These are phyloP conservation scores for Ormyrus labotus DNA, from an alignment of 2,888 invertebrate species.

Conservation along the genomic window DNA sequence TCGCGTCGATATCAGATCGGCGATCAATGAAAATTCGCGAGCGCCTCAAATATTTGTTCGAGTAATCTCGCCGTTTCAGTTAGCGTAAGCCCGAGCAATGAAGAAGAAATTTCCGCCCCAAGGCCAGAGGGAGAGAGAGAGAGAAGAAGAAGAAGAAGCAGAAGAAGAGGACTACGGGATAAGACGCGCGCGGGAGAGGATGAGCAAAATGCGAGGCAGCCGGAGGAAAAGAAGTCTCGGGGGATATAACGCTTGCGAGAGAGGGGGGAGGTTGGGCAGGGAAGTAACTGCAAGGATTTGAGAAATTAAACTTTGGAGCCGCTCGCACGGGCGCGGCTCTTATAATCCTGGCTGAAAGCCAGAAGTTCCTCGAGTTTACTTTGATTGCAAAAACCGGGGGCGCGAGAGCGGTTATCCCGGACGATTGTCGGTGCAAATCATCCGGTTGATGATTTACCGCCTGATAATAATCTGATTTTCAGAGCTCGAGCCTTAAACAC, in stretches of 20 bases:
- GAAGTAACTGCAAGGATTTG: slow-evolving; percentile 62
- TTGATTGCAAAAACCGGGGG: slow-evolving; percentile 60
- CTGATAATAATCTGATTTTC: slow-evolving; percentile 49
- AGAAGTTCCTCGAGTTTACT: slow-evolving; percentile 63
- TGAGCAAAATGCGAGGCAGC: slow-evolving; percentile 29
- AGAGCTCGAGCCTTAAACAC: not conserved
- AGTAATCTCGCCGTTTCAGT: slow-evolving; percentile 40
- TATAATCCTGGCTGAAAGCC: slow-evolving; percentile 70
- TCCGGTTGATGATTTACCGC: slow-evolving; percentile 54
- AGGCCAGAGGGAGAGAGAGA: not conserved
- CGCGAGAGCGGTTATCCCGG: slow-evolving; percentile 12
- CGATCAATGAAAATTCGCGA: slow-evolving; percentile 36
- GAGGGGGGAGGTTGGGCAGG: not conserved
- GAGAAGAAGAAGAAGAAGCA: not conserved
- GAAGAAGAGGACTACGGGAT: not conserved
- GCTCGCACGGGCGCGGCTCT: slow-evolving; percentile 60
- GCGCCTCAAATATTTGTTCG: slow-evolving; percentile 46
- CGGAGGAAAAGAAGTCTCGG: slow-evolving; percentile 43
- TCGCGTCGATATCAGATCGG: not conserved
- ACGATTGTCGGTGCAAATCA: slow-evolving; percentile 56
- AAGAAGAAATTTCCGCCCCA: slow-evolving; percentile 37
- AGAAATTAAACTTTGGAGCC: slow-evolving; percentile 70
- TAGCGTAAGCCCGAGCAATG: slow-evolving; percentile 25
- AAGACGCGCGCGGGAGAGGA: not conserved
- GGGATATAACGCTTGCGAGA: slow-evolving; percentile 36